These are phyloP conservation scores for Cotesia glomerata DNA, from an alignment of 1,140 invertebrate genomes.

Conservation along the genomic window DNA sequence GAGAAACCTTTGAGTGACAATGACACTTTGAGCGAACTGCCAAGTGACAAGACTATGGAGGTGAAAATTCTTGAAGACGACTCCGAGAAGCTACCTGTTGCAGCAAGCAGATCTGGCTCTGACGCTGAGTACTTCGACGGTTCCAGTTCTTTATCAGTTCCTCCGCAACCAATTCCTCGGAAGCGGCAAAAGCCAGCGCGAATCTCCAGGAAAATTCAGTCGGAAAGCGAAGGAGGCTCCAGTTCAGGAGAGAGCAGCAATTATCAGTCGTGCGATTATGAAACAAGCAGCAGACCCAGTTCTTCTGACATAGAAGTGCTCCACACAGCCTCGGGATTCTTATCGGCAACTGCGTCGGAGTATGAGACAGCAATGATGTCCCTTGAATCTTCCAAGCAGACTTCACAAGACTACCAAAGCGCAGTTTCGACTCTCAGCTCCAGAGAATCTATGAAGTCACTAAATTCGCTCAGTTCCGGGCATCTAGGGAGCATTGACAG, in stretches of 20 bases:
- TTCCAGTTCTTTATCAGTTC: constrained; percentile 40
- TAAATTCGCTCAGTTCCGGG: constrained; percentile 87
- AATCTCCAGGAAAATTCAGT: constrained; percentile 42
- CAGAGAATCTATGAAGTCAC: constrained; percentile 85
- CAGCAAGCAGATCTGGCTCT: constrained; percentile 50
- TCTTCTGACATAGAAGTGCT: constrained; percentile 86
- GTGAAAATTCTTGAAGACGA: constrained; percentile 37
- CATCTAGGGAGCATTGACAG: constrained; percentile 84
- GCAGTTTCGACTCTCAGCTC: constrained; percentile 84
- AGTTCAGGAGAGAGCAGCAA: constrained; percentile 90
- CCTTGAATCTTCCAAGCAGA: constrained; percentile 72
- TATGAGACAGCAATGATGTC: constrained; percentile 87
- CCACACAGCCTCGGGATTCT: constrained; percentile 63
- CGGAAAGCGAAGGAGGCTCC: constrained; percentile 68
- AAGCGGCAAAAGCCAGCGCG: constrained; percentile 52
- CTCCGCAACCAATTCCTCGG: constrained; percentile 53
- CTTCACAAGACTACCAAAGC: constrained; percentile 84
- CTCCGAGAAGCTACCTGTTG: constrained; percentile 36
- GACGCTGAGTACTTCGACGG: constrained; percentile 55
- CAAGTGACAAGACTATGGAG: constrained; percentile 21
- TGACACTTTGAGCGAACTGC: too few species aligned
- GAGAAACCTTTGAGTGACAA: constrained; percentile 19
- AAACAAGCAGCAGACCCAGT: constrained; percentile 77
- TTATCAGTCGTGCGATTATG: constrained; percentile 87
- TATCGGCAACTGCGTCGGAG: constrained; percentile 74